Evolutionary conservation across 1,140 invertebrate genomes (phyloP).

Genomic region (Rhyacophila brunnea): DNA sequence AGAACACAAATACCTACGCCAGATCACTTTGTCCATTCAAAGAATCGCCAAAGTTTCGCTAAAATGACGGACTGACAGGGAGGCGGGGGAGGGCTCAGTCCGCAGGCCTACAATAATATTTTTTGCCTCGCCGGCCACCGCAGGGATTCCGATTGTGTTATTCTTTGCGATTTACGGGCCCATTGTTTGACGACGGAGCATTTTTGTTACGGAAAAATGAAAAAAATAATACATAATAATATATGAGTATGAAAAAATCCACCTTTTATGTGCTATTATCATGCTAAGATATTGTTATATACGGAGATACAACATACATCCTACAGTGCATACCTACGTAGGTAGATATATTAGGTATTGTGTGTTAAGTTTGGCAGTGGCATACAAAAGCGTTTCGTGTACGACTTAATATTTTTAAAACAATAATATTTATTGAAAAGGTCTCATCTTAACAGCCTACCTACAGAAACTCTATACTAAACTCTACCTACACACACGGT

Average conservation of each 20-base stretch:
- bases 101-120: slow-evolving; percentile 29
- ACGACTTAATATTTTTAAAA: too few species aligned
- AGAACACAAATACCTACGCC: neutral
- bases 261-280: slow-evolving; percentile 34
- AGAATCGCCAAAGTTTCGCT: slow-evolving; percentile 15
- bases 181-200: slow-evolving; percentile 29
- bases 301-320: too few species aligned
- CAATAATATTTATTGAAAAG: too few species aligned
- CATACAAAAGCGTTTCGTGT: too few species aligned
- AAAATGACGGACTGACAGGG: slow-evolving; percentile 27
- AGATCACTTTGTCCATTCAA: slow-evolving; percentile 16
- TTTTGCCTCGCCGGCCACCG: slow-evolving; percentile 31
- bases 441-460: too few species aligned
- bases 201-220: slow-evolving; percentile 10
- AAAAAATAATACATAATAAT: slow-evolving; percentile 22
- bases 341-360: too few species aligned
- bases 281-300: slow-evolving; percentile 26
- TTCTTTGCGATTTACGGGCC: slow-evolving; percentile 35
- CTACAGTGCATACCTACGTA: too few species aligned
- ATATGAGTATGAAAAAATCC: slow-evolving; percentile 15
- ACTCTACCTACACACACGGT: too few species aligned
- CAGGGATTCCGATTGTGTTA: slow-evolving; percentile 31
- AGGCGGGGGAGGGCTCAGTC: slow-evolving; percentile 14
- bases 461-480: too few species aligned
- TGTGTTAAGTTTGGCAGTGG: too few species aligned